Base-by-base conservation (phyloP, 2,888 invertebrate genomes). In the Parnassius orleans region DNA sequence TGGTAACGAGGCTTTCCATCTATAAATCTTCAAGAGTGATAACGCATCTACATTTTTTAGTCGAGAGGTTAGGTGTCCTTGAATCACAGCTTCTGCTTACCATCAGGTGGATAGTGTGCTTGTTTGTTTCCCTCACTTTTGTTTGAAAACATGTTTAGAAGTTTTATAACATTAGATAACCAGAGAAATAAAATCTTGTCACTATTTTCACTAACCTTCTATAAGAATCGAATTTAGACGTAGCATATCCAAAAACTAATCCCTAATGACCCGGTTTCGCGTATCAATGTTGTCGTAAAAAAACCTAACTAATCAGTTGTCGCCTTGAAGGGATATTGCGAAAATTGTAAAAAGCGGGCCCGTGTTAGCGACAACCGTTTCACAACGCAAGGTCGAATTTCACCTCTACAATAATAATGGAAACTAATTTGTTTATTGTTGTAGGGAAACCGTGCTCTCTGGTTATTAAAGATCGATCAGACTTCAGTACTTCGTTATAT, bases 261-360 rank as follows among this genome's bases (percentile, higher is more conserved):
- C 60, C 63, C 66, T 63, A 61, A 57, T 70, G 74, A 74, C 75
- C 73, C 69, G 70, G 74, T 69, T 75, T 69, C 71, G 72, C 68
- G 66, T 75, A 74, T 75, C 69, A 73, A 64, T 69, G 63, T 61
- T 79, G 81, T 73, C 80, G 76, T 74, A 69, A 75, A 75, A 73
- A 69, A 69, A 60, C 44, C 59, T 9, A 76, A 75, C 79, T 77
- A 78, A 79, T 74, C 70, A 73, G 42, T 72, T 75, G 75, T 85
- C 77, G 80, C 86, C 86, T 85, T 84, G 86, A 72, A 79, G 78
- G 81, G 79, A 75, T 70, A 73, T 86, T 87, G 85, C 86, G 80
- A 81, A 81, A 82, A 85, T 78, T 76, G 79, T 80, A 83, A 86
- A 85, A 84, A 79, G 79, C 79, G 66, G 71, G 69, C 69, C 72